phyloP scores from a whole-genome alignment of 92 coral and sea anemone genomes.

The Parazoanthus atlanticus region DNA sequence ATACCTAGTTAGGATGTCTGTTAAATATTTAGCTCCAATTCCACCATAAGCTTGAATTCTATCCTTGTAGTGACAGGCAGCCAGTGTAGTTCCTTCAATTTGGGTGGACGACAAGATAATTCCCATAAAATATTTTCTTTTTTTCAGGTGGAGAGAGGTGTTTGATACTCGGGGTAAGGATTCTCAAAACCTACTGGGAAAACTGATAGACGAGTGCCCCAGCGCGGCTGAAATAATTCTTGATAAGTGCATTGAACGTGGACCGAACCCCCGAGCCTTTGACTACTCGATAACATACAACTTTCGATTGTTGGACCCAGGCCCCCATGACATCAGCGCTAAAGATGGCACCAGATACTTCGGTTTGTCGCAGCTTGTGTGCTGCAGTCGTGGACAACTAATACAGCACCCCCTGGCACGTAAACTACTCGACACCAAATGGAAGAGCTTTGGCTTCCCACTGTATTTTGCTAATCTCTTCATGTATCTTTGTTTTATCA shows the following conservation, averaged over 20 bases:
- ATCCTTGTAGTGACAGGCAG: too few relatives aligned
- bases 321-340: slow-evolving; percentile 62
- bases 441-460: slow-evolving; percentile 74
- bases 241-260: slow-evolving; percentile 74
- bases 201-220: slow-evolving; percentile 71
- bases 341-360: slow-evolving; percentile 59
- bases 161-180: slow-evolving; percentile 23
- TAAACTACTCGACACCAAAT: slow-evolving; percentile 68
- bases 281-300: slow-evolving; percentile 68
- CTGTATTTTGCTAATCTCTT: slow-evolving; percentile 64
- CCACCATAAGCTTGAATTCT: too few relatives aligned
- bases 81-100: too few relatives aligned
- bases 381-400: slow-evolving; percentile 61
- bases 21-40: too few relatives aligned
- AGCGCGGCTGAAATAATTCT: slow-evolving; percentile 72
- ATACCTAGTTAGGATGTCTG: too few relatives aligned
- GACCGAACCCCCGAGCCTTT: slow-evolving; percentile 43
- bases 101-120: not conserved
- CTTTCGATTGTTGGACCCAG: slow-evolving; percentile 84
- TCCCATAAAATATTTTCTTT: not conserved
- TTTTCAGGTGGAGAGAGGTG: slow-evolving; percentile 32
- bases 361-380: slow-evolving; percentile 63
- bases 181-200: slow-evolving; percentile 56
- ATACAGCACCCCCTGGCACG: slow-evolving; percentile 72
- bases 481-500: slow-evolving; percentile 57